Base-by-base conservation (phyloP, 53 echinoderm and acorn worm species). In the Echinarachnius parma region DNA sequence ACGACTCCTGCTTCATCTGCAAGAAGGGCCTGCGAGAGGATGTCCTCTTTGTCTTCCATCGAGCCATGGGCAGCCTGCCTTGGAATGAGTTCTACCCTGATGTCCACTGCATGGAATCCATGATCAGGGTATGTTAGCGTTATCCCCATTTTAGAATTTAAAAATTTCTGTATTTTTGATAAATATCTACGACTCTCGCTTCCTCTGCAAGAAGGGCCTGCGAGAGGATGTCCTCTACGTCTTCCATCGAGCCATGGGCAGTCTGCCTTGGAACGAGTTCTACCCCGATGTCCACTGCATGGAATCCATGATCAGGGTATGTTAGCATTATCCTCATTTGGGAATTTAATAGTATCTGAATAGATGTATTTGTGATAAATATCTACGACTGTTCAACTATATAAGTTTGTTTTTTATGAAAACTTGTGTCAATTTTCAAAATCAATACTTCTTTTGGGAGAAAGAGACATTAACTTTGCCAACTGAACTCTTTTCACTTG, bases 261-360 rank as follows among this genome's bases (percentile, higher is more conserved):
- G 22, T 13, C 67, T 87, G 32, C 96, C 90, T 1, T 95, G 96
- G 96, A 45, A 59, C 30, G 91, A 95, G 31, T 95, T 84, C 44
- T 64, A 70, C 18, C 90, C 96, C 4, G 87, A 87, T 42, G 60
- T 95, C 3, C 31, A 72, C 27, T 77, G 81, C 53, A 81, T 91
- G 90, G 84, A 91, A 50, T 77, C 86, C 21, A 95, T 95, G 95
- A 69, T 95, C 31, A 86, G n/a, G n/a, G n/a, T n/a, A n/a, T n/a
- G n/a, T n/a, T n/a, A n/a, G n/a, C n/a, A n/a, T n/a, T n/a, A n/a
- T n/a, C n/a, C n/a, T n/a, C n/a, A n/a, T n/a, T n/a, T n/a, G n/a
- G n/a, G n/a, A n/a, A n/a, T n/a, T n/a, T n/a, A n/a, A n/a, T n/a
- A n/a, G n/a, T n/a, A n/a, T n/a, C n/a, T n/a, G n/a, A n/a, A n/a